Percentiles rank a stretch among this genome's conserved stretches.
Conservation (phyloP, 2,113 vertebrate genomes). For the Hippocampus mohnikei region DNA sequence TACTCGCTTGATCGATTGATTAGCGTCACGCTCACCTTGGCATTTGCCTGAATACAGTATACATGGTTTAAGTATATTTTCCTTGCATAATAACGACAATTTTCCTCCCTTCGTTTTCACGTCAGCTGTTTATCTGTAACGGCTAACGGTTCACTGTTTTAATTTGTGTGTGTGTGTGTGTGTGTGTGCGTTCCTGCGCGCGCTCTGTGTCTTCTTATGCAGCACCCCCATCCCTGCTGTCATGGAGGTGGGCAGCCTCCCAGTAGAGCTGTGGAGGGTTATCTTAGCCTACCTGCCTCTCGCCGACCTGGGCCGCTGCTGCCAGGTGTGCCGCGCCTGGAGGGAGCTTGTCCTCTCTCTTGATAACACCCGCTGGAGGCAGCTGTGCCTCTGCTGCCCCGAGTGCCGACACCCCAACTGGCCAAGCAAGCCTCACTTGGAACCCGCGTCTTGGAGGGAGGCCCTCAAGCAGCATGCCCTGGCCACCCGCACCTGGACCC, state of each 20-base stretch:
- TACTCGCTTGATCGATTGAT: neutral
- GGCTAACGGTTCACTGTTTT: constrained; percentile 9
- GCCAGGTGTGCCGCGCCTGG: constrained; percentile 84
- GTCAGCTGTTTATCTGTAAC: neutral
- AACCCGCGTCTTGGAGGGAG: constrained; percentile 82
- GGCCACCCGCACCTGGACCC: constrained; percentile 81
- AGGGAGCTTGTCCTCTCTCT: constrained; percentile 82
- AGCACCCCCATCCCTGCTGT: constrained; percentile 41
- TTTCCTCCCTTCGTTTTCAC: neutral
- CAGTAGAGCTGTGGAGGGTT: constrained; percentile 81
- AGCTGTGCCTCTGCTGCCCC: constrained; percentile 78
- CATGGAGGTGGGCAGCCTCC: constrained; percentile 78
- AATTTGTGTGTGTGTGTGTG: neutral
- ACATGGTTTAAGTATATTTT: neutral
- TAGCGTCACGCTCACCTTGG: neutral
- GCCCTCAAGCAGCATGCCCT: constrained; percentile 81
- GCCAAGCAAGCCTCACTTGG: constrained; percentile 77
- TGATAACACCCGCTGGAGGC: constrained; percentile 88
- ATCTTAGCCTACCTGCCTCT: constrained; percentile 81
- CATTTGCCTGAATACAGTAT: neutral
- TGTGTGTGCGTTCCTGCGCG: neutral
- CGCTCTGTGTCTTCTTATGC: constrained; percentile 36
- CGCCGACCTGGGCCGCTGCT: constrained; percentile 83
- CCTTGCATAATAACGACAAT: too few species aligned
- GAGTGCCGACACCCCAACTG: constrained; percentile 86